phyloP scores from a whole-genome alignment of 2,888 invertebrate genomes.

The Neoitamus cyanurus region DNA sequence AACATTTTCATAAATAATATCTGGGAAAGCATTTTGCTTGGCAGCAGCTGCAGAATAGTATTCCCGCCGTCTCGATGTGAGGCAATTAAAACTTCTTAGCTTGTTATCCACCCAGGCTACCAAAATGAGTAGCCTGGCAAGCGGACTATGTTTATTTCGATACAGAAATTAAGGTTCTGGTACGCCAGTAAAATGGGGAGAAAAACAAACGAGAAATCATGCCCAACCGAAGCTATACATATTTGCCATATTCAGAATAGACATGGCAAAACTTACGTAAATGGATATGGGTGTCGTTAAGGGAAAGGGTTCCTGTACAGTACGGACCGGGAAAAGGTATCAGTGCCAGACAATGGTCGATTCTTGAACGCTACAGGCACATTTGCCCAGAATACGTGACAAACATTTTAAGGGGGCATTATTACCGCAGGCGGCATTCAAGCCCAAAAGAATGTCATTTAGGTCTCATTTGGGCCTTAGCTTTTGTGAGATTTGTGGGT shows the following conservation, averaged over 20 bases:
- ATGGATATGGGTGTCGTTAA: background rate
- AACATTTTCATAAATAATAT: background rate
- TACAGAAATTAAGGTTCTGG: background rate
- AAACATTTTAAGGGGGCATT: background rate
- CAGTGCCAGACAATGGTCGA: background rate
- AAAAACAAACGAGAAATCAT: background rate
- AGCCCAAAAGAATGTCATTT: background rate
- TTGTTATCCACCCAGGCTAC: background rate
- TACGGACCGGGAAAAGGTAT: background rate
- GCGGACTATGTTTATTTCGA: background rate
- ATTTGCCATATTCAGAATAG: background rate
- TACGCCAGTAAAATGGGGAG: background rate
- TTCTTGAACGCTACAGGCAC: background rate
- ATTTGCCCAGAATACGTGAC: constrained; percentile 5
- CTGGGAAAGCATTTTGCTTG: background rate
- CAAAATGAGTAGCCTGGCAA: background rate
- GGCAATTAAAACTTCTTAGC: background rate
- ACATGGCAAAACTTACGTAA: background rate
- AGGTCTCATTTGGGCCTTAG: constrained; percentile 1
- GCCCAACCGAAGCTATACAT: background rate
- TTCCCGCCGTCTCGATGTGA: background rate
- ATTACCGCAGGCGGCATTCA: background rate
- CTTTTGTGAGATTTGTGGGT: background rate
- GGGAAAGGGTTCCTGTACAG: background rate
- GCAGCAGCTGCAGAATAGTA: background rate